Evolutionary conservation across 2,113 vertebrate genomes (phyloP).

Genomic region (Aix galericulata): DNA sequence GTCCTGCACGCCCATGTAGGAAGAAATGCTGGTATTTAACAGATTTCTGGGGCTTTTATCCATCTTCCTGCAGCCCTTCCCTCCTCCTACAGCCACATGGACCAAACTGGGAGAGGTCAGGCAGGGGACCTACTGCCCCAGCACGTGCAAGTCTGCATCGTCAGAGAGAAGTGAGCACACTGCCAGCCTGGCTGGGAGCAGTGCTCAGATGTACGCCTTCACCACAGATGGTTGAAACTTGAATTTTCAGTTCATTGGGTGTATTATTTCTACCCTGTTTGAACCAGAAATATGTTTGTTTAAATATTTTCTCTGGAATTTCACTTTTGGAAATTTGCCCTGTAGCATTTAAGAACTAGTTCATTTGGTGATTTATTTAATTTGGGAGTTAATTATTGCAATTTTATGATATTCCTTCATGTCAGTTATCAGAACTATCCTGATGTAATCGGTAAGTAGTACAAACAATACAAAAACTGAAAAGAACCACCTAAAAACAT

Average conservation of each 20-base stretch:
- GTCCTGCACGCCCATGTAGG: fast-evolving
- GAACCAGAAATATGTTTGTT: constrained; percentile 65
- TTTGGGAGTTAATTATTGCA: constrained; percentile 41
- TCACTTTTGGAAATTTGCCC: constrained; percentile 57
- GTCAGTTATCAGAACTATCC: neutral
- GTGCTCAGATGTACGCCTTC: neutral
- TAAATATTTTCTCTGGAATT: constrained; percentile 59
- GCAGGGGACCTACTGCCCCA: neutral
- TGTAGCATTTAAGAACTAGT: constrained; percentile 11
- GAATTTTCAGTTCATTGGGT: constrained; percentile 30
- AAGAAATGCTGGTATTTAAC: neutral
- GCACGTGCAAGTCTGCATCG: fast-evolving
- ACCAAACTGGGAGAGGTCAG: neutral
- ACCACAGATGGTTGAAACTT: constrained; percentile 30
- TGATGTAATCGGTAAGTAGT: neutral
- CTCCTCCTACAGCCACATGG: neutral
- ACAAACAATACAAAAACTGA: neutral
- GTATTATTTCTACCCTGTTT: constrained; percentile 40
- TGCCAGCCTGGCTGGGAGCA: neutral
- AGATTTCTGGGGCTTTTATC: neutral
- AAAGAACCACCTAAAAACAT: neutral
- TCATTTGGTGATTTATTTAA: constrained; percentile 28
- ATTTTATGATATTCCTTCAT: neutral
- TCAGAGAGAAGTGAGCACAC: fast-evolving
- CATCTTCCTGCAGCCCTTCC: neutral